phyloP scores from a whole-genome alignment of 2,797 vertebrate genomes.

The Dipus sagitta region DNA sequence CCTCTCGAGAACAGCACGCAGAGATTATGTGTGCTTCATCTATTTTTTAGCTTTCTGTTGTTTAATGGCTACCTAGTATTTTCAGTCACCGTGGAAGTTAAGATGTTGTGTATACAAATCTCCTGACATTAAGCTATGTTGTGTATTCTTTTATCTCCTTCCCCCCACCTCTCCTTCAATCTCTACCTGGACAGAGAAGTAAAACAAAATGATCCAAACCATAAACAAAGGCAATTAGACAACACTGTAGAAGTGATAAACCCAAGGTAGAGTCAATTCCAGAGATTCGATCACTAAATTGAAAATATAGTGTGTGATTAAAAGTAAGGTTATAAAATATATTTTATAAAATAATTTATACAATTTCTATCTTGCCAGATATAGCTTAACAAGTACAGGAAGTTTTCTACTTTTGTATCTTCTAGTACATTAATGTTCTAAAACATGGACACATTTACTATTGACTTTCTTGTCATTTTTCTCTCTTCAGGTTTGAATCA shows the following conservation, averaged over 20 bases:
- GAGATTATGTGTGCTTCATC: background rate
- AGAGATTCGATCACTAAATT: conserved; percentile 3
- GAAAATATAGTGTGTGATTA: background rate
- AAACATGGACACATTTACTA: background rate
- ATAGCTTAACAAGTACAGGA: background rate
- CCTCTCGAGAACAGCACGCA: background rate
- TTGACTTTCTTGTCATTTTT: background rate
- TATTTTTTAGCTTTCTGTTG: too few relatives aligned
- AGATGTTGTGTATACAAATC: background rate
- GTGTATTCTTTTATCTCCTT: background rate
- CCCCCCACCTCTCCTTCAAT: background rate
- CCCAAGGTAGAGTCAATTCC: background rate
- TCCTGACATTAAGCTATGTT: background rate
- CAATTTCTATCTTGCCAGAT: background rate
- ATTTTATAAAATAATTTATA: background rate
- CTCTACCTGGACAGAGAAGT: background rate
- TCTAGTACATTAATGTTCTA: background rate
- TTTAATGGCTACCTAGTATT: too few relatives aligned
- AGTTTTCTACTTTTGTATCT: background rate
- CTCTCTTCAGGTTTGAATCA: background rate
- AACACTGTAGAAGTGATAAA: background rate
- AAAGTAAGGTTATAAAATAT: background rate
- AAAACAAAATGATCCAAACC: background rate
- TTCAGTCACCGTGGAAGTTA: background rate
- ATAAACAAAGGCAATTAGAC: background rate